These are phyloP conservation scores for Tachina fera DNA, from an alignment of 2,888 invertebrate species.

Conservation along the genomic window DNA sequence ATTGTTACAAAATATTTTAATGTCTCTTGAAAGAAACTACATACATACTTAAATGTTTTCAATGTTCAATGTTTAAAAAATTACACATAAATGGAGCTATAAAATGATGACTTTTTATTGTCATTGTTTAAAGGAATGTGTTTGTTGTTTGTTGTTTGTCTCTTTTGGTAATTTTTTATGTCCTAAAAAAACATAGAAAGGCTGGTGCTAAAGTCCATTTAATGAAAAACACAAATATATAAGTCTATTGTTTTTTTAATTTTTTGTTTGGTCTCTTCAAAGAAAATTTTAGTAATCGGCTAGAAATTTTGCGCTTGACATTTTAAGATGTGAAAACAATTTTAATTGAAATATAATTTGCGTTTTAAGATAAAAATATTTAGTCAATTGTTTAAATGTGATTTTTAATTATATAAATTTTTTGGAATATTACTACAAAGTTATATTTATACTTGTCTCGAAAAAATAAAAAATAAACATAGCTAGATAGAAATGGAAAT, in stretches of 20 bases:
- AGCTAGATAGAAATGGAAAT: background rate
- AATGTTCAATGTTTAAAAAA: background rate
- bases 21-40: too few species aligned
- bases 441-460: background rate
- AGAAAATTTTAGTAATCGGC: background rate
- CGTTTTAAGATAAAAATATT: background rate
- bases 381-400: background rate
- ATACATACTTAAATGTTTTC: background rate
- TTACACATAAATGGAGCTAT: background rate
- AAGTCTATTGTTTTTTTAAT: background rate
- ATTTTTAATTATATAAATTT: background rate
- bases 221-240: background rate
- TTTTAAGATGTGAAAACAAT: slow-evolving; percentile 22
- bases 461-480: background rate
- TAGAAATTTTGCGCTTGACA: slow-evolving; percentile 28
- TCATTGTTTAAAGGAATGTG: background rate
- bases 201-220: background rate
- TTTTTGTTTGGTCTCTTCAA: background rate
- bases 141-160: background rate
- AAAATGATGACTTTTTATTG: slow-evolving; percentile 4
- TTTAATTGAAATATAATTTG: slow-evolving; percentile 31
- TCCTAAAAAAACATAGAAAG: background rate
- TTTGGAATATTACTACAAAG: background rate
- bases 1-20: background rate
- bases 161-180: background rate